Percentiles rank a stretch among this genome's conserved stretches.
phyloP scores from a whole-genome alignment of 2,888 invertebrate genomes.

The Hyposoter dolosus region DNA sequence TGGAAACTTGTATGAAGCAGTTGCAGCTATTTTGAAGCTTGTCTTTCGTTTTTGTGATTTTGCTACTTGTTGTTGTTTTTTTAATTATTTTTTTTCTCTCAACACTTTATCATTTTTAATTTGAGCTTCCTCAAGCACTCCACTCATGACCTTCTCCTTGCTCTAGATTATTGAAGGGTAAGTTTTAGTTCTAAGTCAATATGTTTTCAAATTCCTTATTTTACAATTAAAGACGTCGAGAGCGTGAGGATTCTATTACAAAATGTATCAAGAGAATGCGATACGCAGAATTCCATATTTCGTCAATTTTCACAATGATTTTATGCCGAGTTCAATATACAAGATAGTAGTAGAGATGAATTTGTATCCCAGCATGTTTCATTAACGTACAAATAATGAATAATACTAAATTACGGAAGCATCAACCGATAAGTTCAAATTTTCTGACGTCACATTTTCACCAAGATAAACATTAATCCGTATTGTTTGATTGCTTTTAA shows the following conservation, averaged over 20 bases:
- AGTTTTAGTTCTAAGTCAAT: constrained; percentile 45
- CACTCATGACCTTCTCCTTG: constrained; percentile 31
- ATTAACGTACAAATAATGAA: too few species aligned
- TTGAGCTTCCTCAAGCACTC: constrained; percentile 53
- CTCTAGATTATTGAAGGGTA: constrained; percentile 58
- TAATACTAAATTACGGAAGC: too few species aligned
- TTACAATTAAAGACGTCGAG: neutral
- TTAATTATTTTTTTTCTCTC: neutral
- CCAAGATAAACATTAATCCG: too few species aligned
- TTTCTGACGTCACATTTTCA: too few species aligned
- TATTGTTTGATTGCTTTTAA: too few species aligned
- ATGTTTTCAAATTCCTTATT: neutral
- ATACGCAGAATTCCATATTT: neutral
- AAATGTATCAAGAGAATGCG: neutral
- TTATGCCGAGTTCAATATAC: too few species aligned
- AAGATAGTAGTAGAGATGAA: too few species aligned
- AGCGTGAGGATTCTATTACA: neutral
- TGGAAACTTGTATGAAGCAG: constrained; percentile 1
- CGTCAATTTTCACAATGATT: neutral
- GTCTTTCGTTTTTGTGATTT: constrained; percentile 35
- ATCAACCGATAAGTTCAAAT: too few species aligned
- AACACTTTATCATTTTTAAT: constrained; percentile 29
- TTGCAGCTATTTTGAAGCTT: neutral
- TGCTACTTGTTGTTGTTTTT: constrained; percentile 14
- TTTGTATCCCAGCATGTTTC: too few species aligned